Evolutionary conservation across 2,888 invertebrate genomes (phyloP).

Genomic region (Tetrapedia diversipes): DNA sequence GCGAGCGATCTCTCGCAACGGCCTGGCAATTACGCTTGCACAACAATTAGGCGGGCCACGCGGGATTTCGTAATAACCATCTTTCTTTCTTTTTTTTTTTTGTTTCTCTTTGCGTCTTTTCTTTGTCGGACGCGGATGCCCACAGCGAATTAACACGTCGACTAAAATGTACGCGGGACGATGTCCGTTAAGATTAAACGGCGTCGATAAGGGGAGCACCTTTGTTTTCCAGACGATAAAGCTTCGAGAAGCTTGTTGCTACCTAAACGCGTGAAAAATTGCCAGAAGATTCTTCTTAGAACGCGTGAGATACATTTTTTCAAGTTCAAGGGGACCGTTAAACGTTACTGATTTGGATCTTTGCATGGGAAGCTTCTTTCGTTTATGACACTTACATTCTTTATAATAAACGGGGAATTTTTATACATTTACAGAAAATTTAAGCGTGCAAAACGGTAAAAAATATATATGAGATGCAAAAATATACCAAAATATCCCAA

Average conservation of each 20-base stretch:
- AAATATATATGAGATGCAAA: no score
- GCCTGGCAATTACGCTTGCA: conserved; percentile 63
- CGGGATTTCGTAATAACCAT: conserved; percentile 47
- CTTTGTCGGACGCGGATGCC: background rate
- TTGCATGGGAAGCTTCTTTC: background rate
- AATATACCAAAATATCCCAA: no score
- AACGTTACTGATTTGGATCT: background rate
- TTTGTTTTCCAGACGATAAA: conserved; percentile 33
- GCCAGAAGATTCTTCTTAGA: background rate
- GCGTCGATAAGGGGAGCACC: conserved; percentile 19
- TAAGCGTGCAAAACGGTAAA: no score
- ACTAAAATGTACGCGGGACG: conserved; percentile 13
- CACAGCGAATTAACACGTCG: conserved; percentile 23
- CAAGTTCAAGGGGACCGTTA: no score
- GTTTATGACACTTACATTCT: no score
- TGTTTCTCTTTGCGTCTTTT: no score
- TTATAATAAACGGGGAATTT: no score
- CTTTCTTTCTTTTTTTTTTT: conserved; percentile 20
- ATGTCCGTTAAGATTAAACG: conserved; percentile 32
- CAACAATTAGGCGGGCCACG: conserved; percentile 62
- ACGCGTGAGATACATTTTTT: background rate
- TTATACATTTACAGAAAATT: no score
- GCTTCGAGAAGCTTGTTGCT: background rate
- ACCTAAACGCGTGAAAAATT: conserved; percentile 5
- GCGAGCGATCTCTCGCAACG: conserved; percentile 51